These are phyloP conservation scores for Dysmachus trigonus DNA, from an alignment of 2,888 invertebrate species.

Conservation along the genomic window DNA sequence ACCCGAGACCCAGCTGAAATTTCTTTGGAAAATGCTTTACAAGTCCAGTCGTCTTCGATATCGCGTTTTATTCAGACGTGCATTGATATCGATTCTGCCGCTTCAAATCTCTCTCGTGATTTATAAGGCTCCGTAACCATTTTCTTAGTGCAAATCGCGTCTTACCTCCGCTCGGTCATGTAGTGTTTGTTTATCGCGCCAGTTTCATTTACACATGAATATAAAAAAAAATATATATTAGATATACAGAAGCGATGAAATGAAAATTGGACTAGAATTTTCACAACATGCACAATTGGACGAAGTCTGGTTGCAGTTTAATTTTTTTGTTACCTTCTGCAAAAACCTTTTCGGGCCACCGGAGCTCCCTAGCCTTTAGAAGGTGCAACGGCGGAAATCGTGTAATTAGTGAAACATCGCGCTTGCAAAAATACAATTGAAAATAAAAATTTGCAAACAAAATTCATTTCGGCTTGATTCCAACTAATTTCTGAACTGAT, in stretches of 20 bases:
- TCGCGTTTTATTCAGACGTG: constrained; percentile 48
- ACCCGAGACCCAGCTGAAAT: constrained; percentile 8
- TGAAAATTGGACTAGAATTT: constrained; percentile 22
- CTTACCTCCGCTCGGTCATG: not conserved
- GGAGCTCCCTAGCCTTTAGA: not conserved
- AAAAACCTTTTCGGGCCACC: not conserved
- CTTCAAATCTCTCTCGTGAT: constrained; percentile 22
- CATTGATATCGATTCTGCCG: constrained; percentile 13
- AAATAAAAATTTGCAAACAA: not conserved
- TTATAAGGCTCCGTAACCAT: constrained; percentile 6
- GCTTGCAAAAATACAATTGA: not conserved
- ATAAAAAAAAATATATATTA: not conserved
- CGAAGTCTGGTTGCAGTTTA: not conserved
- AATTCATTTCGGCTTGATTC: not conserved
- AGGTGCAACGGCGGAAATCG: not conserved
- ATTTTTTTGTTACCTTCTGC: not conserved
- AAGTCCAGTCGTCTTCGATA: constrained; percentile 49
- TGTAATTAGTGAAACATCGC: not conserved
- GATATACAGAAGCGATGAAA: not conserved
- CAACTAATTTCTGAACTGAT: not conserved
- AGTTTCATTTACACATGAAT: not conserved
- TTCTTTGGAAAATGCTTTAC: constrained; percentile 27
- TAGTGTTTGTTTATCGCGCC: not conserved
- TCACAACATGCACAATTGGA: constrained; percentile 13
- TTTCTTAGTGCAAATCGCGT: constrained; percentile 19